A percentile compares a stretch with the other conserved stretches of the same genome.
These are phyloP conservation scores for Chelidonichthys spinosus DNA, from an alignment of 2,797 vertebrate genomes.

Conservation along the genomic window DNA sequence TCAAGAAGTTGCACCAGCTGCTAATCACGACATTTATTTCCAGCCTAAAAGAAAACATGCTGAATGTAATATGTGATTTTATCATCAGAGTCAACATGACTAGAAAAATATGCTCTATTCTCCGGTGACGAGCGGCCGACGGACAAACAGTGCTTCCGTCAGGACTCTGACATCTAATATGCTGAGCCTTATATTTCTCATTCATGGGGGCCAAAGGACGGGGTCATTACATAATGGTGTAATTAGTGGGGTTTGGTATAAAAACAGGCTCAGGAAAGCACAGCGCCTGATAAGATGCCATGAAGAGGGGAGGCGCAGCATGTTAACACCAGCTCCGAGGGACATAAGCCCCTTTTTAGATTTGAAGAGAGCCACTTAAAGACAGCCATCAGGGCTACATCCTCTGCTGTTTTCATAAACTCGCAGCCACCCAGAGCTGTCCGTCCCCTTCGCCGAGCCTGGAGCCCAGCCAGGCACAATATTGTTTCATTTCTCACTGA, in stretches of 20 bases:
- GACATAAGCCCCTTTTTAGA: constrained; percentile 51
- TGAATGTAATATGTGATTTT: constrained; percentile 45
- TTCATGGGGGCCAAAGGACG: constrained; percentile 44
- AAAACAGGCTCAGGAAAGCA: constrained; percentile 66
- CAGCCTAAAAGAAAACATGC: constrained; percentile 46
- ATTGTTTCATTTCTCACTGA: constrained; percentile 66
- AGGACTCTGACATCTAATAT: constrained; percentile 33
- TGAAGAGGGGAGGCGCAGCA: constrained; percentile 41
- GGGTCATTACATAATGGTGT: constrained; percentile 60
- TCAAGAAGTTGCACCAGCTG: constrained; percentile 24
- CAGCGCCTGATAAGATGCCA: constrained; percentile 54
- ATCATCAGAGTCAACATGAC: constrained; percentile 36
- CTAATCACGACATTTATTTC: constrained; percentile 45
- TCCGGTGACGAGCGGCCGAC: constrained; percentile 18
- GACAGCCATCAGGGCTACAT: constrained; percentile 53
- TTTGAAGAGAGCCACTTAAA: constrained; percentile 48
- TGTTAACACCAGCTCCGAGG: constrained; percentile 52
- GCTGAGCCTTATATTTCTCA: constrained; percentile 31
- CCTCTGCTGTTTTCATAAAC: constrained; percentile 77
- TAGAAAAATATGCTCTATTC: constrained; percentile 28
- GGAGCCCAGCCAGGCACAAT: constrained; percentile 70
- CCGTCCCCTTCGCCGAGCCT: constrained; percentile 49
- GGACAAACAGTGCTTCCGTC: constrained; percentile 43
- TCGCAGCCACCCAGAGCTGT: constrained; percentile 51
- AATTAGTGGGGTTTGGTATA: constrained; percentile 68